Conservation (phyloP, 2,888 invertebrate species). For the Griposia aprilina region DNA sequence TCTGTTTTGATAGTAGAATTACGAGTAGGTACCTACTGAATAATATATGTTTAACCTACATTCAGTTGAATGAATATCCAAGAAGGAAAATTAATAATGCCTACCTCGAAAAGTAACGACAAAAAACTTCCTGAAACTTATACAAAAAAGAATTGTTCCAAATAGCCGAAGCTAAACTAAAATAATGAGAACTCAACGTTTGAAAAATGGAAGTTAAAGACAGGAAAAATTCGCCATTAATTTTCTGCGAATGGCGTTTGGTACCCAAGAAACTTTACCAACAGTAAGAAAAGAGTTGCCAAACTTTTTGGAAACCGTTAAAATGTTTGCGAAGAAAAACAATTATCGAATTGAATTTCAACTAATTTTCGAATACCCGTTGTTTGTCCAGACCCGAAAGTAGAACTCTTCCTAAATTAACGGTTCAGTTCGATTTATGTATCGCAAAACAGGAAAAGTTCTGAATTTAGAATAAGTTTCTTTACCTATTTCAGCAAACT, state of each 20-base stretch:
- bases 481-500: not conserved
- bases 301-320: conserved; percentile 73
- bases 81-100: conserved; percentile 6
- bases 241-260: conserved; percentile 85
- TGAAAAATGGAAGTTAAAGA: conserved; percentile 74
- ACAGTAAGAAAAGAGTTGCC: conserved; percentile 81
- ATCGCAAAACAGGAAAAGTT: conserved; percentile 46
- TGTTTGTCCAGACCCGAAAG: conserved; percentile 40
- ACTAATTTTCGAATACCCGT: conserved; percentile 67
- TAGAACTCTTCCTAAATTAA: conserved; percentile 29
- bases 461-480: conserved; percentile 10
- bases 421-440: conserved; percentile 46
- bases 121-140: conserved; percentile 26
- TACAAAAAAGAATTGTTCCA: conserved; percentile 55
- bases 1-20: not conserved
- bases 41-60: not conserved
- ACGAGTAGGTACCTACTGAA: not conserved
- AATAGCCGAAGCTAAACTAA: conserved; percentile 56
- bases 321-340: conserved; percentile 80
- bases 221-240: conserved; percentile 80
- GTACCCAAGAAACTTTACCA: conserved; percentile 73
- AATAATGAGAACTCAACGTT: conserved; percentile 70
- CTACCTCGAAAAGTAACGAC: not conserved
- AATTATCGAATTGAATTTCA: conserved; percentile 80
- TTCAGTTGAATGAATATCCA: conserved; percentile 1